Percentiles rank a stretch among this genome's conserved stretches.
Evolutionary conservation across 1,140 invertebrate species (phyloP).

Genomic region (Panagrolaimus sp.): DNA sequence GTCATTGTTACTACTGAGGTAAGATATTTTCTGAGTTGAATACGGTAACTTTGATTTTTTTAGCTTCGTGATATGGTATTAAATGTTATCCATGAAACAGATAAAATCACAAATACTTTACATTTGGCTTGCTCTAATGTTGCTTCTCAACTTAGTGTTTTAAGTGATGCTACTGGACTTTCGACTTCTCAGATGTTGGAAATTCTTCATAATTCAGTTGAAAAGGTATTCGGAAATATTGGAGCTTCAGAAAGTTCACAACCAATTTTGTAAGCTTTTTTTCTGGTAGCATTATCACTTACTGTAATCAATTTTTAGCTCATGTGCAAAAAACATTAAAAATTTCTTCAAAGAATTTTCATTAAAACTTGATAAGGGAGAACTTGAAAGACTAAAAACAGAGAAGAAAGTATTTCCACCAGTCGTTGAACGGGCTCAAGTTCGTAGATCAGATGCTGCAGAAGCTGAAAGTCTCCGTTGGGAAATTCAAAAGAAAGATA

Average conservation of each 20-base stretch:
- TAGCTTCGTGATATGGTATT: not conserved
- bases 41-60: not conserved
- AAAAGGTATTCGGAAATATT: not conserved
- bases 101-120: not conserved
- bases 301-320: too few relatives aligned
- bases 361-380: not conserved
- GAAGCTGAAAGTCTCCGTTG: slow-evolving; percentile 56
- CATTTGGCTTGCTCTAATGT: not conserved
- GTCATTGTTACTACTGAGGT: not conserved
- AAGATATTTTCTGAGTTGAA: too few relatives aligned
- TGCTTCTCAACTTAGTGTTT: not conserved
- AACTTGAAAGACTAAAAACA: not conserved
- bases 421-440: slow-evolving; percentile 50
- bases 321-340: not conserved
- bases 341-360: slow-evolving; percentile 1
- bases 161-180: not conserved
- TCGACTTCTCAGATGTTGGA: not conserved
- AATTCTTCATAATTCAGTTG: slow-evolving; percentile 8
- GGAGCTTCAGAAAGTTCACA: not conserved
- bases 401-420: slow-evolving; percentile 23
- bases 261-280: not conserved
- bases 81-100: not conserved
- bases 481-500: slow-evolving; percentile 58
- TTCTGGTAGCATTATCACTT: not conserved
- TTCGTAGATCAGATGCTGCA: slow-evolving; percentile 51